These are phyloP conservation scores for Brachypodius melanocephalos DNA, from an alignment of 2,113 vertebrate species.

Conservation along the genomic window DNA sequence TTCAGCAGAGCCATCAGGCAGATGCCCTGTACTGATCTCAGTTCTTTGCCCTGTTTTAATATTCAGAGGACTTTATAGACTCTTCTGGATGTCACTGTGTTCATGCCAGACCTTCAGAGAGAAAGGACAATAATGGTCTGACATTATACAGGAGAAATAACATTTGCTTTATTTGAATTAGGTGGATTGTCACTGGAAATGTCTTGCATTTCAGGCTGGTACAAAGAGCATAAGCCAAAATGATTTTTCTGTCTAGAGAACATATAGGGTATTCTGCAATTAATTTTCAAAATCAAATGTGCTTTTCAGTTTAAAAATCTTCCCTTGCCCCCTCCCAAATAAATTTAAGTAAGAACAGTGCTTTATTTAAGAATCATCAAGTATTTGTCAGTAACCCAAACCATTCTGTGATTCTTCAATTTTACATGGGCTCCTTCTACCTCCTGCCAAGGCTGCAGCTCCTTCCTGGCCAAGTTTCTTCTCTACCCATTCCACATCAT, in stretches of 20 bases:
- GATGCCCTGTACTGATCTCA: not conserved
- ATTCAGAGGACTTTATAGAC: not conserved
- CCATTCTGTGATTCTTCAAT: not conserved
- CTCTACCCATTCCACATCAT: not conserved
- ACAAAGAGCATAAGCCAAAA: not conserved
- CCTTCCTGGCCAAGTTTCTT: not conserved
- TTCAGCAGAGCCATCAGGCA: not conserved
- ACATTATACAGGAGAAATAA: not conserved
- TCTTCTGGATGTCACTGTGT: not conserved
- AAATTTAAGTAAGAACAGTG: not conserved
- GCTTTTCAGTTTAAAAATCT: not conserved
- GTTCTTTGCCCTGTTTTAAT: not conserved
- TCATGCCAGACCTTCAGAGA: constrained; percentile 5
- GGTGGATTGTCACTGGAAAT: not conserved
- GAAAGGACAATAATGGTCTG: not conserved
- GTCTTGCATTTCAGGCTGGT: not conserved
- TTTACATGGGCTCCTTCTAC: not conserved
- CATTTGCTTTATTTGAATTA: not conserved
- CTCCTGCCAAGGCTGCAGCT: not conserved
- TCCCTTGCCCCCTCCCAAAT: not conserved
- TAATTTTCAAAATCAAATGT: not conserved
- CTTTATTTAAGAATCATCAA: not conserved
- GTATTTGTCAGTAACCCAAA: not conserved
- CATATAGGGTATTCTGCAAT: not conserved
- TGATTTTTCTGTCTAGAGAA: not conserved